These are phyloP conservation scores for Tachycineta bicolor DNA, from an alignment of 2,113 vertebrate genomes.

Conservation along the genomic window DNA sequence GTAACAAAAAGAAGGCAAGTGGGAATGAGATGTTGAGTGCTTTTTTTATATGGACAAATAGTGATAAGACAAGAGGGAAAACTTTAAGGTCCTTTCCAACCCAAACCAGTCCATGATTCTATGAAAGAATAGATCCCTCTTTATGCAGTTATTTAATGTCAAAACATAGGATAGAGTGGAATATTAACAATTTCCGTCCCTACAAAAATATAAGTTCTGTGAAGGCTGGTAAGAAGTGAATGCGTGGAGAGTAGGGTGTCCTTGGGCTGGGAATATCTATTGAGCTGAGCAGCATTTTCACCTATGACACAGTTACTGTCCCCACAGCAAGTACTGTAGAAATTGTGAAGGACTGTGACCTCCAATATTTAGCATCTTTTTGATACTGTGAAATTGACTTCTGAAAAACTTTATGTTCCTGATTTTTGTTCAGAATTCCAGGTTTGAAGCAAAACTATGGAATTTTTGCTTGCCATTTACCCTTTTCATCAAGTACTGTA, in stretches of 20 bases:
- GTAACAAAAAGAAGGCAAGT: not conserved
- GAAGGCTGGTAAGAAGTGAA: not conserved
- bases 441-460: not conserved
- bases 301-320: not conserved
- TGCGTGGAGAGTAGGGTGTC: accelerated
- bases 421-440: not conserved
- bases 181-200: not conserved
- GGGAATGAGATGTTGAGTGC: not conserved
- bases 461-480: not conserved
- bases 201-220: accelerated
- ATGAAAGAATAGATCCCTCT: not conserved
- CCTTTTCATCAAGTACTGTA: not conserved
- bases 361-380: not conserved
- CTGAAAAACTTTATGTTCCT: not conserved
- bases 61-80: not conserved
- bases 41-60: accelerated
- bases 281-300: not conserved
- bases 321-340: not conserved
- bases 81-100: not conserved
- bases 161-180: not conserved
- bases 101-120: not conserved
- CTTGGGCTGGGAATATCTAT: not conserved
- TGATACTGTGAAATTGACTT: not conserved
- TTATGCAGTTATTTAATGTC: not conserved
- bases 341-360: not conserved